Evolutionary conservation across 2,888 invertebrate genomes (phyloP).

Genomic region (Gnatocerus cornutus): DNA sequence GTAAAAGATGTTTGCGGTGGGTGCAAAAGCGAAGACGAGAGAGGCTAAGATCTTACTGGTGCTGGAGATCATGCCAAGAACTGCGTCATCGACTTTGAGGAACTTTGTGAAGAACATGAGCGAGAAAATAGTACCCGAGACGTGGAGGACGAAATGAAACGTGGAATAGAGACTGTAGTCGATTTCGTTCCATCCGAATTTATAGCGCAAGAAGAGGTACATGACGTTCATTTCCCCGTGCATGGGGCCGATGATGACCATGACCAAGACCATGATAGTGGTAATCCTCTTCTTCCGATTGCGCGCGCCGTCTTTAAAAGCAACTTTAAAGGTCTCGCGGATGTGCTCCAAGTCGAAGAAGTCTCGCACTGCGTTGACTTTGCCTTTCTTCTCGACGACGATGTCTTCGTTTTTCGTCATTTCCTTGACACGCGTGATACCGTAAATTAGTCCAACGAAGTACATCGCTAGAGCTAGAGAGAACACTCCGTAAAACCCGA

Average conservation of each 20-base stretch:
- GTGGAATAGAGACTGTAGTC: slow-evolving; percentile 76
- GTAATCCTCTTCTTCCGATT: slow-evolving; percentile 71
- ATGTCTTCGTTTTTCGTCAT: slow-evolving; percentile 43
- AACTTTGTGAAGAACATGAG: slow-evolving; percentile 63
- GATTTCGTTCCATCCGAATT: slow-evolving; percentile 76
- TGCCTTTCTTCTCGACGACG: slow-evolving; percentile 42
- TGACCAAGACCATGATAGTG: slow-evolving; percentile 71
- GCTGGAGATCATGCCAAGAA: slow-evolving; percentile 66
- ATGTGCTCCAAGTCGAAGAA: slow-evolving; percentile 71
- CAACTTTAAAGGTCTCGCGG: slow-evolving; percentile 72
- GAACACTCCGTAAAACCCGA: slow-evolving; percentile 75
- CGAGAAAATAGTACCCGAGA: slow-evolving; percentile 69
- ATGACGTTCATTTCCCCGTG: slow-evolving; percentile 75
- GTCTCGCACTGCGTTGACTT: slow-evolving; percentile 58
- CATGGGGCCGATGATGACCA: slow-evolving; percentile 73
- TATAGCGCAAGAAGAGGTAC: slow-evolving; percentile 74
- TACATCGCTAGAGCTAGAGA: slow-evolving; percentile 70
- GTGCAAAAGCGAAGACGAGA: slow-evolving; percentile 66
- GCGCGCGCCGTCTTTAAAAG: slow-evolving; percentile 72
- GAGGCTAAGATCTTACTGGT: slow-evolving; percentile 66
- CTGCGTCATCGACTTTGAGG: slow-evolving; percentile 65
- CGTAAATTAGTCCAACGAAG: slow-evolving; percentile 71
- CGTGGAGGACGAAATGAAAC: slow-evolving; percentile 74
- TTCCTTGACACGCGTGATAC: slow-evolving; percentile 67
- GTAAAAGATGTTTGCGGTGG: slow-evolving; percentile 63